Base-by-base conservation (phyloP, 2,888 invertebrate species). In the Cephus runcator region DNA sequence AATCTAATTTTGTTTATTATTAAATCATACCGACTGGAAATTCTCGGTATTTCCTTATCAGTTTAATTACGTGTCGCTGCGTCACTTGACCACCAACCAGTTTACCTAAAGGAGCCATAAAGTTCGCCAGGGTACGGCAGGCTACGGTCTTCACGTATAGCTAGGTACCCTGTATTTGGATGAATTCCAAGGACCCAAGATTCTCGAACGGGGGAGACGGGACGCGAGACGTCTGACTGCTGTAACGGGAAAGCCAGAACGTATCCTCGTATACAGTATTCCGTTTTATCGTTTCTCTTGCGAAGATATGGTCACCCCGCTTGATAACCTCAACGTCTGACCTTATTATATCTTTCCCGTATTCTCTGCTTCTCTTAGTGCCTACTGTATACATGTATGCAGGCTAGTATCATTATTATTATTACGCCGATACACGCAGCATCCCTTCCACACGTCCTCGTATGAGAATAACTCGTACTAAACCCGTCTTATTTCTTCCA, bases 291-390 rank as follows among this genome's bases (percentile, higher is more conserved):
- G 84, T 85, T 83, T 85, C 85, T 80, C 85, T 84, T 80, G 77
- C 80, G 79, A 80, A 85, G 85, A 88, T 87, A 85, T 82, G 87
- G 83, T 87, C 85, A 87, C 85, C 86, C 85, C 83, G 79, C 75
- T 79, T 83, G 89, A 89, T 89, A 89, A 89, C 89, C 89, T 81
- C 83, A 79, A 75, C 83, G 89, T 89, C 89, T 89, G 89, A 89
- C 89, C 89, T 88, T 88, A 89, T 89, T 89, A 88, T 89, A 88
- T 89, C 88, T 88, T 84, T 85, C 82, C 83, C 77, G 81, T 33
- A 73, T 81, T 77, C 77, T 73, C 34, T 4, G n/a, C 23, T 40
- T 40, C 40, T 40, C 40, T 40, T 40, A 15, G 40, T 40, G 15
- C 40, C 15, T 40, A 6, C 40, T 15, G 1, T 40, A 4, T 15